phyloP scores from a whole-genome alignment of 2,888 invertebrate genomes.

The Sinopyrophorus schimmeli region DNA sequence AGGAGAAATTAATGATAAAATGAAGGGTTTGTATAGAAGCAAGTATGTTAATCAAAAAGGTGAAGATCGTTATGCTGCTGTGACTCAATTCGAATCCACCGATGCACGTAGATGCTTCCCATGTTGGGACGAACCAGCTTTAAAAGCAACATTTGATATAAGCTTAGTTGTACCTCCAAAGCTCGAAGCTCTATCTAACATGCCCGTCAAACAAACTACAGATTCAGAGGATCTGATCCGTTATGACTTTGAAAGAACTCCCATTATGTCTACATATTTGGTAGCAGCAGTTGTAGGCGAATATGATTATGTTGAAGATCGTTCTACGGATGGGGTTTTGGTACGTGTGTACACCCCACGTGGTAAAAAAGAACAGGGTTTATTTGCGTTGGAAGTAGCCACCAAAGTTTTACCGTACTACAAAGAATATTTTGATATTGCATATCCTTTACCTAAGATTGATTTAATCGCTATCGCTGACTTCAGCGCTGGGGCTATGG shows the following conservation, averaged over 20 bases:
- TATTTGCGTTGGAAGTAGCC: slow-evolving; percentile 88
- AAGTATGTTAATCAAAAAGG: slow-evolving; percentile 76
- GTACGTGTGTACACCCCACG: slow-evolving; percentile 84
- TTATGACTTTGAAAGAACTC: slow-evolving; percentile 76
- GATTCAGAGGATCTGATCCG: slow-evolving; percentile 36
- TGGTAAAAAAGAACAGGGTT: slow-evolving; percentile 88
- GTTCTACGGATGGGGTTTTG: slow-evolving; percentile 76
- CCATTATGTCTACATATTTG: slow-evolving; percentile 93
- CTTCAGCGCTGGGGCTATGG: slow-evolving; percentile 95
- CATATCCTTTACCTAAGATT: slow-evolving; percentile 93
- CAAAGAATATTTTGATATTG: slow-evolving; percentile 90
- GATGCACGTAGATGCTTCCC: slow-evolving; percentile 93
- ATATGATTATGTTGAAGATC: slow-evolving; percentile 88
- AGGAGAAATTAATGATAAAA: slow-evolving; percentile 88
- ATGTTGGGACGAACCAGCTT: slow-evolving; percentile 96
- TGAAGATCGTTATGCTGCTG: slow-evolving; percentile 79
- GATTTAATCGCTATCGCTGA: slow-evolving; percentile 95
- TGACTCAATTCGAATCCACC: slow-evolving; percentile 89
- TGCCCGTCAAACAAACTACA: slow-evolving; percentile 65
- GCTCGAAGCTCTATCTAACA: slow-evolving; percentile 88
- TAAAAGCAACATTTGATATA: slow-evolving; percentile 93
- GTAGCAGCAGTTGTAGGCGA: slow-evolving; percentile 93
- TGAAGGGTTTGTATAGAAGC: slow-evolving; percentile 86
- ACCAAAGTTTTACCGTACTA: slow-evolving; percentile 90
- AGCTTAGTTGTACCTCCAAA: slow-evolving; percentile 78